Conservation (phyloP, 2,888 invertebrate genomes). For the Bimastos eiseni region DNA sequence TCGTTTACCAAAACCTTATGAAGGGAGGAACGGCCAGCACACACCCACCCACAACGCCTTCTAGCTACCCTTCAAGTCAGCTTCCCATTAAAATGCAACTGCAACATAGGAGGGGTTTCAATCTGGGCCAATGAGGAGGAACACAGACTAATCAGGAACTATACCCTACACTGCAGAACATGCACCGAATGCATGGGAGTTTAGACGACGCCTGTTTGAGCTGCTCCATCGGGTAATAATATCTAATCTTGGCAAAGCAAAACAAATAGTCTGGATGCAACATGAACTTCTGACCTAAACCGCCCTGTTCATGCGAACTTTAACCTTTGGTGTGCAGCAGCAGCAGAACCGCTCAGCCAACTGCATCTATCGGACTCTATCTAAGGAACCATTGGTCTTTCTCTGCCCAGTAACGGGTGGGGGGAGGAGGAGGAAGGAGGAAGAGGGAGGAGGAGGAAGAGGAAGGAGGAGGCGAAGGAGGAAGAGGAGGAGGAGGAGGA, state of each 20-base stretch:
- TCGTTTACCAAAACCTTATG: no score
- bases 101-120: no score
- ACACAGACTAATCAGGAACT: neutral
- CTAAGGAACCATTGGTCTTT: no score
- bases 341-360: neutral
- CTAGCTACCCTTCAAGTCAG: no score
- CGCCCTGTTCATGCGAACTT: conserved; percentile 25
- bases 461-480: no score
- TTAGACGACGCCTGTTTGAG: neutral
- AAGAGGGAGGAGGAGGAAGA: no score
- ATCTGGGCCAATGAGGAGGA: no score
- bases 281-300: conserved; percentile 26
- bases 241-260: neutral
- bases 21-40: no score
- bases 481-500: neutral
- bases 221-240: neutral
- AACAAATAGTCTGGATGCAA: neutral
- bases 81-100: no score
- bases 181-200: neutral
- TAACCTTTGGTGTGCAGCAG: no score
- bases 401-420: neutral
- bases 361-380: no score
- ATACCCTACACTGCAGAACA: neutral
- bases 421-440: neutral
- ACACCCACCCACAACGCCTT: no score